A percentile compares a stretch with the other conserved stretches of the same genome.
Conservation (phyloP, 2,888 invertebrate genomes). For the Strigamia maritima region DNA sequence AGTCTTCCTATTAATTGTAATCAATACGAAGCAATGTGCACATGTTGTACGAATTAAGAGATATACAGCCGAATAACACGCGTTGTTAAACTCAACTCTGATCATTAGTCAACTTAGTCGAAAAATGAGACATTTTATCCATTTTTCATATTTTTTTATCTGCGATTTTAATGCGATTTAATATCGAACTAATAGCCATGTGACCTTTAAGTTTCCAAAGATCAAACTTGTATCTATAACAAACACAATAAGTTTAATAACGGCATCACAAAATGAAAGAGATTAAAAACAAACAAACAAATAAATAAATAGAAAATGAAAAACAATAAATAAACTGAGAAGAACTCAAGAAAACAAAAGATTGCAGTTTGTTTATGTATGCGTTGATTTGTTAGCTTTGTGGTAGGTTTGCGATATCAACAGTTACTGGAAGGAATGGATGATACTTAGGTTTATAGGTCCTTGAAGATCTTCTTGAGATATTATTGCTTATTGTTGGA, state of each 20-base stretch:
- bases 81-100: neutral
- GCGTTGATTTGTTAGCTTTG: neutral
- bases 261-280: neutral
- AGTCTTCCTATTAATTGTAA: conserved; percentile 23
- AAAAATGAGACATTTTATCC: neutral
- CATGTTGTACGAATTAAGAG: neutral
- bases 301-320: neutral
- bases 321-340: neutral
- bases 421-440: too few relatives aligned
- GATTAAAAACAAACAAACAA: neutral
- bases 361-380: neutral
- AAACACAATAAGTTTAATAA: neutral
- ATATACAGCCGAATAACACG: neutral
- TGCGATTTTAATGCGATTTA: neutral
- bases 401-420: neutral
- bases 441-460: too few relatives aligned
- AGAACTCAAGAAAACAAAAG: neutral
- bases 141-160: neutral
- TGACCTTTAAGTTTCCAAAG: too few relatives aligned
- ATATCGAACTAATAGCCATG: neutral
- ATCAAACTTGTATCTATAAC: too few relatives aligned
- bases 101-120: conserved; percentile 2
- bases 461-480: too few relatives aligned
- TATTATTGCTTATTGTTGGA: too few relatives aligned
- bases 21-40: conserved; percentile 21